These are phyloP conservation scores for Pituophis catenifer DNA, from an alignment of 2,113 vertebrate genomes.

Conservation along the genomic window DNA sequence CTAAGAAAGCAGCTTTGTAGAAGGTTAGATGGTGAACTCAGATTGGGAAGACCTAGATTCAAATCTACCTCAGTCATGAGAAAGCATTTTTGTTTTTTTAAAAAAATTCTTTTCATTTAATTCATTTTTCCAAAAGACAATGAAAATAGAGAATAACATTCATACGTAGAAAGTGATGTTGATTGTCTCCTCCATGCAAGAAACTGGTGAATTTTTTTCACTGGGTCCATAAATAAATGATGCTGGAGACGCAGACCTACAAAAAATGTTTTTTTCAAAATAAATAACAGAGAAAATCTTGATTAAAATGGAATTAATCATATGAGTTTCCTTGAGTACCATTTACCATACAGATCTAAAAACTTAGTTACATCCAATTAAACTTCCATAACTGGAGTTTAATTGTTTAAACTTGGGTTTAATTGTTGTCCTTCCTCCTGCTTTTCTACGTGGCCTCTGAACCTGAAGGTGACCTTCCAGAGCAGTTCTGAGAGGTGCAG, in stretches of 20 bases:
- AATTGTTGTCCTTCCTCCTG: not conserved
- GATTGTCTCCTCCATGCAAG: slow-evolving; percentile 80
- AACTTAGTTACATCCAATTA: not conserved
- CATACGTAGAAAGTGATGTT: slow-evolving; percentile 92
- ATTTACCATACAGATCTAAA: not conserved
- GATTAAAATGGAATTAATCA: slow-evolving; percentile 8
- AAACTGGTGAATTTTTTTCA: slow-evolving; percentile 57
- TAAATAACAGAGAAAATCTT: not conserved
- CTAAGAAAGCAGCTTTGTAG: not conserved
- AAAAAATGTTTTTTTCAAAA: not conserved
- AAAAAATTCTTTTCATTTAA: not conserved
- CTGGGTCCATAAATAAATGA: slow-evolving; percentile 83
- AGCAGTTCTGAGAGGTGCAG: not conserved
- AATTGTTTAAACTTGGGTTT: not conserved
- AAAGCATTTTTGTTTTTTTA: not conserved
- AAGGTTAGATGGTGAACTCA: not conserved
- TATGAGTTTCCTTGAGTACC: not conserved
- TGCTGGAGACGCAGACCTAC: slow-evolving; percentile 81
- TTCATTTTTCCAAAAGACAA: not conserved
- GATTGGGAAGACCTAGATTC: not conserved
- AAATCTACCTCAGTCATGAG: not conserved
- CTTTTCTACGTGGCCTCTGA: not conserved
- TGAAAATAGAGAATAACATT: not conserved
- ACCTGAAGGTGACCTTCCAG: not conserved
- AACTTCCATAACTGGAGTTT: not conserved